A percentile compares a stretch with the other conserved stretches of the same genome.
These are phyloP conservation scores for Drosophila conformis DNA, from an alignment of 2,888 invertebrate genomes.

Conservation along the genomic window DNA sequence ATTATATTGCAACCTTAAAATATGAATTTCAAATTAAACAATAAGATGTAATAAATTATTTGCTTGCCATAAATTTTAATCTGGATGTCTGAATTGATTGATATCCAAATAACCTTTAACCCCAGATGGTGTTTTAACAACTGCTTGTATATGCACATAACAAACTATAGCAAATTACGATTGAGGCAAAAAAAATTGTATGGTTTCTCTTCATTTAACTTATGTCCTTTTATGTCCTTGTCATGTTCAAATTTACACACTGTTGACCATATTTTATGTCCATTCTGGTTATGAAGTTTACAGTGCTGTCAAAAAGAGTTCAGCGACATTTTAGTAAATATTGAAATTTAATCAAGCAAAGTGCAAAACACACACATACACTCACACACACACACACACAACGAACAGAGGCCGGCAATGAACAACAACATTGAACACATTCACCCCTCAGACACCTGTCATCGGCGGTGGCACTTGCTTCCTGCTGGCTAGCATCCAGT, in stretches of 20 bases:
- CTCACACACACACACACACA: conserved; percentile 15
- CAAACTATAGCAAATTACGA: conserved; percentile 54
- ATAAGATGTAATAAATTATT: not conserved
- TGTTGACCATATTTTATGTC: conserved; percentile 80
- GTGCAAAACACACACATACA: conserved; percentile 67
- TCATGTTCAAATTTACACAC: conserved; percentile 73
- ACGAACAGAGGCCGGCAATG: conserved; percentile 44
- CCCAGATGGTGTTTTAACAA: conserved; percentile 5
- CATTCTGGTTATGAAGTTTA: conserved; percentile 79
- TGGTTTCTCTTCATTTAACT: conserved; percentile 32
- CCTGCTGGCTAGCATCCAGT: conserved; percentile 56
- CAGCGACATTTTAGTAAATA: conserved; percentile 82
- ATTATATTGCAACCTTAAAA: not conserved
- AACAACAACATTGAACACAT: conserved; percentile 60
- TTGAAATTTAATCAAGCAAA: conserved; percentile 82
- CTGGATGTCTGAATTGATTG: conserved; percentile 19
- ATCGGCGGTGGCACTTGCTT: conserved; percentile 61
- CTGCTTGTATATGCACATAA: conserved; percentile 28
- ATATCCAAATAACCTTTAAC: conserved; percentile 24
- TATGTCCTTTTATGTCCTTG: conserved; percentile 57
- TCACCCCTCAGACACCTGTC: conserved; percentile 73
- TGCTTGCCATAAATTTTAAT: not conserved
- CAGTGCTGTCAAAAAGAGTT: conserved; percentile 81
- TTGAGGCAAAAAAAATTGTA: conserved; percentile 4
- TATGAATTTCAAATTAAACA: not conserved